Percentiles rank a stretch among this genome's conserved stretches.
These are phyloP conservation scores for Zaprionus obscuricornis DNA, from an alignment of 2,888 invertebrate species.

Conservation along the genomic window DNA sequence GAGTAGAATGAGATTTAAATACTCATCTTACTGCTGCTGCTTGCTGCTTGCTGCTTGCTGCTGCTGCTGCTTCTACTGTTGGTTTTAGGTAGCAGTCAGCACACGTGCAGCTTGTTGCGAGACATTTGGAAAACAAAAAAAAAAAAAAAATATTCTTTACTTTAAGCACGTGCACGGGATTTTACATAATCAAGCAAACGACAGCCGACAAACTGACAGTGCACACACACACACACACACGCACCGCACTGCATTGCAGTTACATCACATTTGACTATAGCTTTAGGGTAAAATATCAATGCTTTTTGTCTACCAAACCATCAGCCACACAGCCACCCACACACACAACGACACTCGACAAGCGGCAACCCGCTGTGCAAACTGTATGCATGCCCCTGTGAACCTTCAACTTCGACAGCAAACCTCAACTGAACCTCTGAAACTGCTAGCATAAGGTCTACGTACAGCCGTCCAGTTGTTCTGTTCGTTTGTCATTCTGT, in stretches of 20 bases:
- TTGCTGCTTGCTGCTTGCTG: too few species aligned
- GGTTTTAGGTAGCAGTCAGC: conserved; percentile 51
- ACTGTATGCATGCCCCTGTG: conserved; percentile 18
- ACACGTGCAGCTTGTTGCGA: conserved; percentile 74
- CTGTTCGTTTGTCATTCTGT: too few species aligned
- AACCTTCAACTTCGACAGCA: conserved; percentile 20
- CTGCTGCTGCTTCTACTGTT: too few species aligned
- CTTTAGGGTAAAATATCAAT: conserved; percentile 64
- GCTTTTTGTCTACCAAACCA: conserved; percentile 42
- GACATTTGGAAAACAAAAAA: conserved; percentile 80
- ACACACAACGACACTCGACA: conserved; percentile 23
- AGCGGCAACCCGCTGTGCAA: conserved; percentile 47
- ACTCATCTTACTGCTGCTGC: conserved; percentile 19
- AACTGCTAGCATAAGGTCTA: conserved; percentile 11
- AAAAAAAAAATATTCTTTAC: too few species aligned
- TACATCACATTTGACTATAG: conserved; percentile 21
- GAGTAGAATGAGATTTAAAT: conserved; percentile 6
- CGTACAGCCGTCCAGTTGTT: too few species aligned
- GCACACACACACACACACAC: conserved; percentile 44
- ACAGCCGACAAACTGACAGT: too few species aligned
- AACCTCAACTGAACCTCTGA: conserved; percentile 32
- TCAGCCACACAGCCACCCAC: conserved; percentile 13
- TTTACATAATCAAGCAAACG: conserved; percentile 78
- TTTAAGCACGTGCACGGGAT: conserved; percentile 82
- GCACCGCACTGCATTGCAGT: conserved; percentile 18